phyloP scores from a whole-genome alignment of 2,113 vertebrate species.

The Anarrhichthys ocellatus region DNA sequence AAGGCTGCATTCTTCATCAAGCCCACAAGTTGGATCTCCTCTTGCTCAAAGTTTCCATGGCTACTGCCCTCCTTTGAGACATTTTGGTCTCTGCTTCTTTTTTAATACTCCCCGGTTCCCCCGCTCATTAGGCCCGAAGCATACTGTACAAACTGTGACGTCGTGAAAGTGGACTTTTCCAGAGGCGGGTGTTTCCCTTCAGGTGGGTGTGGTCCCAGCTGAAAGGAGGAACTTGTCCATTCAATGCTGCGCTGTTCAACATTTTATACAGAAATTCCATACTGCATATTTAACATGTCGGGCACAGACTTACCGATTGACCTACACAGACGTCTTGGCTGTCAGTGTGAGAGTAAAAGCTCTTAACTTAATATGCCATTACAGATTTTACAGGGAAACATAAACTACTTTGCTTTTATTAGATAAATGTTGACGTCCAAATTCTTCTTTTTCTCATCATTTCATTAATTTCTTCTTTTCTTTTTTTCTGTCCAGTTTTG shows the following conservation, averaged over 20 bases:
- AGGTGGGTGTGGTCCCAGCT: constrained; percentile 29
- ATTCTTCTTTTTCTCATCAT: neutral
- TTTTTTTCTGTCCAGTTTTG: constrained; percentile 86
- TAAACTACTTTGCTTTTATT: accelerated
- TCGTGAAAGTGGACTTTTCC: constrained; percentile 69
- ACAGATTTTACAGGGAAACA: neutral
- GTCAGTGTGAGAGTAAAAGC: neutral
- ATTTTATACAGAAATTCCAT: constrained; percentile 47
- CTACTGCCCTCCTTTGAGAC: constrained; percentile 37
- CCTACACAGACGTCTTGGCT: neutral
- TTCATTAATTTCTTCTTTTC: neutral
- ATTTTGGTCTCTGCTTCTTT: constrained; percentile 38
- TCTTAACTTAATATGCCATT: neutral
- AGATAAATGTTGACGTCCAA: neutral
- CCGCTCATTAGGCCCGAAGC: constrained; percentile 4
- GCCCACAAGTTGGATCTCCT: constrained; percentile 33
- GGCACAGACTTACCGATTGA: constrained; percentile 8
- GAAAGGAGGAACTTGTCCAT: constrained; percentile 58
- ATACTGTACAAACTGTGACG: constrained; percentile 63
- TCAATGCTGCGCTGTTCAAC: constrained; percentile 56
- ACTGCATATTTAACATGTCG: constrained; percentile 40
- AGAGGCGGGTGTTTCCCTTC: constrained; percentile 55
- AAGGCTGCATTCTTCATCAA: constrained; percentile 61
- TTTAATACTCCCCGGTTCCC: constrained; percentile 33
- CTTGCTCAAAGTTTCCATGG: constrained; percentile 69